A percentile compares a stretch with the other conserved stretches of the same genome.
Evolutionary conservation across 2,797 vertebrate species (phyloP).

Genomic region (Galagoides demidoff): DNA sequence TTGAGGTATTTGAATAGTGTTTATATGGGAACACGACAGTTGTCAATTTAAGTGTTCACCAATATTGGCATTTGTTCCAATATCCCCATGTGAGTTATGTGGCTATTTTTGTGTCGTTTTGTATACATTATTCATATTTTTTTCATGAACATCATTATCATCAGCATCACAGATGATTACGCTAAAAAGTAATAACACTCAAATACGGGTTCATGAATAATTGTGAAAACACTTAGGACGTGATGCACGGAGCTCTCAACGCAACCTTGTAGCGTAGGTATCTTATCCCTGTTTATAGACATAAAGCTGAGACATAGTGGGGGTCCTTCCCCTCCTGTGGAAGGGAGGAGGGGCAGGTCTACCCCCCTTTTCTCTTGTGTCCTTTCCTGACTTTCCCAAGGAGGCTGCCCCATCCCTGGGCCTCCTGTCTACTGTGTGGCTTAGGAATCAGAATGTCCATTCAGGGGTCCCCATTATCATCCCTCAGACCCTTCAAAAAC

Average conservation of each 20-base stretch:
- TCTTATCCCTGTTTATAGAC: neutral
- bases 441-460: neutral
- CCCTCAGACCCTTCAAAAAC: neutral
- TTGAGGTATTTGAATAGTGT: neutral
- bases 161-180: conserved; percentile 44
- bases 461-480: neutral
- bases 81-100: neutral
- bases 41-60: neutral
- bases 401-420: neutral
- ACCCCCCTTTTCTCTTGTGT: neutral
- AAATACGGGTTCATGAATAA: conserved; percentile 11
- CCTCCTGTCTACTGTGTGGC: neutral
- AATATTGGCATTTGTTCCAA: conserved; percentile 16
- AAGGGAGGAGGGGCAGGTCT: neutral
- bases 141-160: conserved; percentile 55
- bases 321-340: neutral
- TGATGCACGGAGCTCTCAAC: neutral
- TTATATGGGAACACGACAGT: neutral
- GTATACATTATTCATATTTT: conserved; percentile 39
- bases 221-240: neutral
- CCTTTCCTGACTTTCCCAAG: neutral
- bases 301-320: neutral
- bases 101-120: conserved; percentile 26
- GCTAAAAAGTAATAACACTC: conserved; percentile 11
- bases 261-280: neutral